A percentile compares a stretch with the other conserved stretches of the same genome.
Evolutionary conservation across 2,888 invertebrate species (phyloP).

Genomic region (Gandaritis pyraliata): DNA sequence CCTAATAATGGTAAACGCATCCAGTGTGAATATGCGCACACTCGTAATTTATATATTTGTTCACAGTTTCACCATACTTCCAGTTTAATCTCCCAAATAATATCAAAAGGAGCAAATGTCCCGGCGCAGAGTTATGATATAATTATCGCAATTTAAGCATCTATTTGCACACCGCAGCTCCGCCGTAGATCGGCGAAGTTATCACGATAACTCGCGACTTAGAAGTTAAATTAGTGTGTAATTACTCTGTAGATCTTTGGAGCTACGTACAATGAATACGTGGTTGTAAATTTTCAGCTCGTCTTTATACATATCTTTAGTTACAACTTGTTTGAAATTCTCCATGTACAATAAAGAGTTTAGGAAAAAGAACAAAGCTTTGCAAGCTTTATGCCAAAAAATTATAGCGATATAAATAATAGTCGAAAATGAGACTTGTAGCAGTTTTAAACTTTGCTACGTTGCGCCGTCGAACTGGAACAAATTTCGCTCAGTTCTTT

Average conservation of each 20-base stretch:
- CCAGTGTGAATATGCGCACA: not conserved
- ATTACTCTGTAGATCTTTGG: constrained; percentile 23
- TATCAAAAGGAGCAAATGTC: constrained; percentile 32
- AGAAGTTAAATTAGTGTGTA: constrained; percentile 26
- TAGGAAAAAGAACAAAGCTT: too few relatives aligned
- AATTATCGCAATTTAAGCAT: constrained; percentile 36
- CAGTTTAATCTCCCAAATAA: constrained; percentile 16
- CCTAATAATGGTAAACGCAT: too few relatives aligned
- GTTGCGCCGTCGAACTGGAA: not conserved
- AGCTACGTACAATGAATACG: constrained; percentile 5
- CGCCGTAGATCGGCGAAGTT: constrained; percentile 23
- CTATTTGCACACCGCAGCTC: constrained; percentile 29
- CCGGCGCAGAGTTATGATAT: constrained; percentile 31
- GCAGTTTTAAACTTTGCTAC: not conserved
- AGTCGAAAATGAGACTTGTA: too few relatives aligned
- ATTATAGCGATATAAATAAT: too few relatives aligned
- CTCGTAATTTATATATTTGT: constrained; percentile 2
- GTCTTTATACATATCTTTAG: too few relatives aligned
- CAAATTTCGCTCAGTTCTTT: not conserved
- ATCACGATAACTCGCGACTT: constrained; percentile 19
- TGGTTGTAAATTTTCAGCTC: constrained; percentile 1
- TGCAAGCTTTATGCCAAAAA: not conserved
- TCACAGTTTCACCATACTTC: constrained; percentile 11
- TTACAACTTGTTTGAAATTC: too few relatives aligned
- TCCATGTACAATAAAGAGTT: too few relatives aligned